A percentile compares a stretch with the other conserved stretches of the same genome.
These are phyloP conservation scores for Campopleginae sp. DNA, from an alignment of 2,888 invertebrate species.

Conservation along the genomic window DNA sequence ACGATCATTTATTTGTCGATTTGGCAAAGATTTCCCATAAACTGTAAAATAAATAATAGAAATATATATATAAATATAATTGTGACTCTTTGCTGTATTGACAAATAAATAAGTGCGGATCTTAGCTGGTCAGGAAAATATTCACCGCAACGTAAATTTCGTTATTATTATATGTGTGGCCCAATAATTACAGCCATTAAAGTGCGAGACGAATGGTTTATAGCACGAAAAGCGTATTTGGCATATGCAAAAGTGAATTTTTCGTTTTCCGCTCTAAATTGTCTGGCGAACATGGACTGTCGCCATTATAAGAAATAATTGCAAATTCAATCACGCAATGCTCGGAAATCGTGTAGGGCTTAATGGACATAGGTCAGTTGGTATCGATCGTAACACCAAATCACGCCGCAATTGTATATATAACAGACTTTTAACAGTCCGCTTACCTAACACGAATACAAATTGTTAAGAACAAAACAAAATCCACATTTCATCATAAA, in stretches of 20 bases:
- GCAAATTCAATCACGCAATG: conserved; percentile 16
- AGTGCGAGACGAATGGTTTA: conserved; percentile 34
- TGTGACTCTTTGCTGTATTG: conserved; percentile 4
- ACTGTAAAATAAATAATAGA: conserved; percentile 20
- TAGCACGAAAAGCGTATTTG: conserved; percentile 10
- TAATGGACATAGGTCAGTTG: conserved; percentile 13
- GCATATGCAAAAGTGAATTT: conserved; percentile 14
- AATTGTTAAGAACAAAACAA: neutral
- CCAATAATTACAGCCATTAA: conserved; percentile 3
- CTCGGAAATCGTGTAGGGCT: conserved; percentile 9
- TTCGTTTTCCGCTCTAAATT: conserved; percentile 12
- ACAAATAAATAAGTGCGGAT: conserved; percentile 8
- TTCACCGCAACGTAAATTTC: neutral
- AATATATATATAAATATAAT: neutral
- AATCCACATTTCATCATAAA: neutral
- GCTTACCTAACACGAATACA: neutral
- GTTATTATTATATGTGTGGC: conserved; percentile 9
- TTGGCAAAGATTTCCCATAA: conserved; percentile 8
- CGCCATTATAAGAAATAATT: conserved; percentile 16
- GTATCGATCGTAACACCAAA: conserved; percentile 17
- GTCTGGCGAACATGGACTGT: conserved; percentile 10
- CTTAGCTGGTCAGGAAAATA: neutral
- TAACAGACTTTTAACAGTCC: conserved; percentile 7
- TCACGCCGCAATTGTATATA: conserved; percentile 9
- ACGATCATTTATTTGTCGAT: conserved; percentile 13